Evolutionary conservation across 2,888 invertebrate genomes (phyloP), one percentile per base, ranked within the genome.

Genomic region (Coelogynopora nodosa): DNA sequence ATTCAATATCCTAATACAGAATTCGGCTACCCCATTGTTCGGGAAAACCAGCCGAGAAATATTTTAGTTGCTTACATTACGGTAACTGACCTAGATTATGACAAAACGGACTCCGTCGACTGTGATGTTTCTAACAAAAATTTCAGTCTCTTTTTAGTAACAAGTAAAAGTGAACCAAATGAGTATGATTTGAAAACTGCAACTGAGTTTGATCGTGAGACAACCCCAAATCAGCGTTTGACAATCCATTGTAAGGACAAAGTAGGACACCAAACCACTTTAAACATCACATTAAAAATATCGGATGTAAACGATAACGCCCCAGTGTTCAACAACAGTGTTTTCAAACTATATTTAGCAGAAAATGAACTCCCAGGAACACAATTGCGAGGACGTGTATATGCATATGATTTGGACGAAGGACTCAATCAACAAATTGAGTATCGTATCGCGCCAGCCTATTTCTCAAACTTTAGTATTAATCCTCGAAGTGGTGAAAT

Each of bases 261-360:
- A 28, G 13, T 67, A 18, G 85, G 85, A 81, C 67, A 85, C 28
- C 1, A n/a, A 26, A 74, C 85, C 26, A 67, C 26, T n/a, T 1
- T 67, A 2, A 85, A 85, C 23, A 27, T 67, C 26, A 81, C 85
- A 0, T 27, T 85, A 0, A 85, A 67, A n/a, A 28, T 85, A 0
- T 67, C 67, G 27, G 85, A 85, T 74, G 26, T 85, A 1, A 85
- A 85, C 26, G 85, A 85, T 67, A 85, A 85, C 67, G 67, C 85
- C 18, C 85, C 85, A 10, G 31, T 31, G 26, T 85, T 85, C 31
- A 85, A 67, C 26, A 85, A 67, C 67, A 67, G 67, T 26, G 28
- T 85, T 67, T 85, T 67, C 26, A 74, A 28, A 1, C 27, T 85
- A 1, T 67, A 85, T 29, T 29, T 85, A n/a, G 26, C 27, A 0